Evolutionary conservation across 2,113 vertebrate species (phyloP), one percentile per base, ranked within the genome.

Genomic region (Jacana jacana): DNA sequence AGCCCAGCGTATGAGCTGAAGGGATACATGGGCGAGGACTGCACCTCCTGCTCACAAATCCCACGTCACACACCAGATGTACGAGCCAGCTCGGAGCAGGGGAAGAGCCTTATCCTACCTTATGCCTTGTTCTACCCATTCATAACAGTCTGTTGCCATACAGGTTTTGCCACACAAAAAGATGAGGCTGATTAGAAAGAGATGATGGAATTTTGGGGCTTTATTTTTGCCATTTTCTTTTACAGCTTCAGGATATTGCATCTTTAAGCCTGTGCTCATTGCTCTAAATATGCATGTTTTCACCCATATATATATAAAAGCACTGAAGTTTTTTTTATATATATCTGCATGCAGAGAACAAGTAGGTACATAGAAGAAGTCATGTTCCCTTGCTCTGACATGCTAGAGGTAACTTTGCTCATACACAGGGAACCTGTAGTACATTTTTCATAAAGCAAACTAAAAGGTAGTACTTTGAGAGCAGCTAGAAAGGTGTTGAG

Each of bases 221-320:
- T 17, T 6, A 27, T 22, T 49, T 69, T 81, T 93, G 95, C 97
- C 97, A 97, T 97, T 97, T 97, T 97, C 96, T 95, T 91, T 92
- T 91, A 96, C 35, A 92, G 86, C 61, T 92, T 95, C 83, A 95
- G 97, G 97, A 98, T 97, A 97, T 82, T 97, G 97, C 97, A 97
- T 83, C 84, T 96, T 95, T 89, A 93, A 87, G 93, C 89, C 93
- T 93, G 94, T 92, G 92, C 82, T 93, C 93, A 87, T 86, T 82
- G 65, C 89, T 93, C 61, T 93, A 93, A 88, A 89, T 94, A 95
- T 61, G 91, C 81, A 71, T 28, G 6, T 94, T 73, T 75, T 83
- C 76, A 86, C 70, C 58, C 37, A 93, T 80, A 95, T 96, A 95
- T 96, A 97, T 94, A 96, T 91, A 96, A 94, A 96, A 97, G 42